These are phyloP conservation scores for Brachionus paranguensis DNA, from an alignment of 1,140 invertebrate species.

Conservation along the genomic window DNA sequence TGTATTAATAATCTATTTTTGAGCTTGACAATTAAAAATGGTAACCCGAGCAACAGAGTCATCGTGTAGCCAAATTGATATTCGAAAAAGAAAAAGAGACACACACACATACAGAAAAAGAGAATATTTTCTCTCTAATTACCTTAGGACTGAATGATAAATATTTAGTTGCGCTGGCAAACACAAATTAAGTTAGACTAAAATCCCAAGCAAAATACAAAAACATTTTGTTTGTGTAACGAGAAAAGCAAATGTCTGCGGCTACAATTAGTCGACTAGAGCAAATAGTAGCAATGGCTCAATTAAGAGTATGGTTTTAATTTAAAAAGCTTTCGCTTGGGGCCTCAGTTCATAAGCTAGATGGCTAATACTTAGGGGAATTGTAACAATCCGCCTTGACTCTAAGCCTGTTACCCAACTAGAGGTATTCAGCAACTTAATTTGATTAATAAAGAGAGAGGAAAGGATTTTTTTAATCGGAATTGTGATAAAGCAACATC, in stretches of 20 bases:
- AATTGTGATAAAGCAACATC: too few species aligned
- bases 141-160: conserved; percentile 21
- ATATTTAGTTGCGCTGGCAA: neutral
- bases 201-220: neutral
- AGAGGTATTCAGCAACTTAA: neutral
- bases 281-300: neutral
- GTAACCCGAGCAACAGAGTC: conserved; percentile 1
- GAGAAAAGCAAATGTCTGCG: neutral
- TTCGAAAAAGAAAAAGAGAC: neutral
- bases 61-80: neutral
- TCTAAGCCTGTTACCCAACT: neutral
- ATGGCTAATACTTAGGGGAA: neutral
- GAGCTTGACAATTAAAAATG: neutral
- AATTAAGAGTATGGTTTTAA: neutral
- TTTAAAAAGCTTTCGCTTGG: neutral
- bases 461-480: too few species aligned
- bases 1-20: conserved; percentile 7
- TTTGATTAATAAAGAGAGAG: neutral
- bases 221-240: conserved; percentile 21
- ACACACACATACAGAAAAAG: neutral
- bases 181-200: conserved; percentile 2
- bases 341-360: neutral
- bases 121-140: conserved; percentile 7
- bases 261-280: neutral
- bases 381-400: neutral